phyloP scores from a whole-genome alignment of 2,888 invertebrate genomes.

The Rhyacophila evoluta region DNA sequence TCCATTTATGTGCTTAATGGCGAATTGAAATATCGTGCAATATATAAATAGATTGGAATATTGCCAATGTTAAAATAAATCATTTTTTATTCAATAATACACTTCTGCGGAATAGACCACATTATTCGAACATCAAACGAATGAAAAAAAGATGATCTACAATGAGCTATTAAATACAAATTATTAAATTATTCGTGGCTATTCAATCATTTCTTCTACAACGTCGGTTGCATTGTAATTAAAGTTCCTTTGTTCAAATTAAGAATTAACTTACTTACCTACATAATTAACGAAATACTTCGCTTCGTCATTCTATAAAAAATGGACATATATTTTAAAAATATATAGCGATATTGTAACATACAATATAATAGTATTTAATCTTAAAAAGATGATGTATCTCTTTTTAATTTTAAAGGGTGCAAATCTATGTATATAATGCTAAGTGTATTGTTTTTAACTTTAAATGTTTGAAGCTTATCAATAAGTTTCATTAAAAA shows the following conservation, averaged over 20 bases:
- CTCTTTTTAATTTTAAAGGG: no score
- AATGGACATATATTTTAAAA: no score
- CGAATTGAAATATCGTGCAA: constrained; percentile 19
- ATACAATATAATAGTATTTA: no score
- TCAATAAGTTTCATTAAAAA: no score
- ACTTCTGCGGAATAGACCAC: background rate
- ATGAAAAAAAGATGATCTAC: background rate
- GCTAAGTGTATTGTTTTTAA: no score
- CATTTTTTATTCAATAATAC: background rate
- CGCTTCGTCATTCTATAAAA: background rate
- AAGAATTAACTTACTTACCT: no score
- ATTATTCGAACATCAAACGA: background rate
- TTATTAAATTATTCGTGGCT: background rate
- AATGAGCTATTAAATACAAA: background rate
- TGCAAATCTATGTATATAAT: no score
- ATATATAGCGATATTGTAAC: no score
- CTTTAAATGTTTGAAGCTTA: no score
- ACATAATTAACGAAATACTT: background rate
- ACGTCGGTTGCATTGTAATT: background rate
- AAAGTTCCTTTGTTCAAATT: no score
- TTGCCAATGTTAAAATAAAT: background rate
- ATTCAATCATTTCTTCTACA: background rate
- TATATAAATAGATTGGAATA: constrained; percentile 5
- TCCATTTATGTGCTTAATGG: constrained; percentile 8
- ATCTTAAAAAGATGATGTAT: no score